Base-by-base conservation (phyloP, 2,797 vertebrate species). In the Eptatretus atami region DNA sequence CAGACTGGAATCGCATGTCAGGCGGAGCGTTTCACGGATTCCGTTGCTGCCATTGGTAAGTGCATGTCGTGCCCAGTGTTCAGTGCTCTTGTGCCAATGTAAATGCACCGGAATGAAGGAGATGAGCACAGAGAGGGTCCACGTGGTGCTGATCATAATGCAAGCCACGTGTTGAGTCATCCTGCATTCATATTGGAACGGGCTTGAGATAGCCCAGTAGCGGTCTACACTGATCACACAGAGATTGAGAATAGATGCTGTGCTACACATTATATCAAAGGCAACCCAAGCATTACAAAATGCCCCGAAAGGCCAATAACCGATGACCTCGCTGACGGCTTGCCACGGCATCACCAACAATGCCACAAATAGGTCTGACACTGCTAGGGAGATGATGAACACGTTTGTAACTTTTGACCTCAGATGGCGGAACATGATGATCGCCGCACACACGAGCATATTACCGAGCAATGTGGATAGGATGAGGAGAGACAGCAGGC, bases 341-440 rank as follows among this genome's bases (percentile, higher is more conserved):
- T 88, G 87, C 90, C 90, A 96, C 6, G 88, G 86, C 90, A 94
- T 95, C 65, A 96, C 88, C 14, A 96, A 74, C 63, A 93, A 69
- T 3, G 86, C 85, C 67, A 96, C 84, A 54, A 88, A 76, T 55
- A 95, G 75, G 72, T 93, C 86, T 44, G 87, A 94, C 24, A 86
- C 75, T 0, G 88, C 90, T 69, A 95, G 69, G 2, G 90, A 96
- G 63, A 86, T 82, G 54, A 90, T 82, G 71, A 96, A 95, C 68
- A 84, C 77, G 70, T 85, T 84, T 71, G 88, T 92, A 65, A 85
- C 82, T 76, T 82, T 87, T 71, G 73, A 76, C 67, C 86, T 78
- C 69, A 96, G 69, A 71, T 83, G 85, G 52, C 83, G 75, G 68
- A 81, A 86, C 68, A 80, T 79, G 69, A 86, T 70, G 69, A 93